phyloP scores from a whole-genome alignment of 2,113 vertebrate genomes.

The Neolamprologus caudopunctatus region DNA sequence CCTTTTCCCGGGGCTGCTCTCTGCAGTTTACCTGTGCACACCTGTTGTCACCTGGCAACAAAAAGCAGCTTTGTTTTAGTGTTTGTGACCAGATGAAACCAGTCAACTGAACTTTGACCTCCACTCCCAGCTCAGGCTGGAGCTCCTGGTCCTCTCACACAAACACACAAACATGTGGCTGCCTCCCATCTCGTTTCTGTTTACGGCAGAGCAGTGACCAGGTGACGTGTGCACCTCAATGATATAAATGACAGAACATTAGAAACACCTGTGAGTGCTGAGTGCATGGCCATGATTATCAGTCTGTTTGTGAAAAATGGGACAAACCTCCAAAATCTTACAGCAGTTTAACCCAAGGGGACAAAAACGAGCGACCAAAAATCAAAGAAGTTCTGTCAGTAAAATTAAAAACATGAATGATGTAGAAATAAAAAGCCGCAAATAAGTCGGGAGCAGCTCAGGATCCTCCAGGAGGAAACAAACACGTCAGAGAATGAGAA shows the following conservation, averaged over 20 bases:
- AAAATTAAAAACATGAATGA: background rate
- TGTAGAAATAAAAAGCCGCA: background rate
- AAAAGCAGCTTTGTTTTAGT: background rate
- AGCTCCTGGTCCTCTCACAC: background rate
- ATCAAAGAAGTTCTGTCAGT: background rate
- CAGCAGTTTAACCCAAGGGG: background rate
- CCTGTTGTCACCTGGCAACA: background rate
- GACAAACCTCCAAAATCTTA: background rate
- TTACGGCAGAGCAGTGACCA: background rate
- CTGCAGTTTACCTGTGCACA: background rate
- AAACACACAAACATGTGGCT: background rate
- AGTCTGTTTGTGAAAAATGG: background rate
- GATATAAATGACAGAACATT: background rate
- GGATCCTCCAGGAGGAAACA: background rate
- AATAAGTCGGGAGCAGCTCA: background rate
- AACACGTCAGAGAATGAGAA: background rate
- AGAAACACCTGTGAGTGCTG: background rate
- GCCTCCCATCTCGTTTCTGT: background rate
- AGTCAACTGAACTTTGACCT: background rate
- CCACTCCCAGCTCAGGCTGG: background rate
- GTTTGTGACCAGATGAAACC: background rate
- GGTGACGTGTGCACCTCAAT: background rate
- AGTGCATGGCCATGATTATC: background rate
- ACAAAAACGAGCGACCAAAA: background rate
- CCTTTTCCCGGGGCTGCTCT: background rate